Percentiles rank a stretch among this genome's conserved stretches.
phyloP scores from a whole-genome alignment of 1,140 invertebrate genomes.

The Pogonomyrmex barbatus region DNA sequence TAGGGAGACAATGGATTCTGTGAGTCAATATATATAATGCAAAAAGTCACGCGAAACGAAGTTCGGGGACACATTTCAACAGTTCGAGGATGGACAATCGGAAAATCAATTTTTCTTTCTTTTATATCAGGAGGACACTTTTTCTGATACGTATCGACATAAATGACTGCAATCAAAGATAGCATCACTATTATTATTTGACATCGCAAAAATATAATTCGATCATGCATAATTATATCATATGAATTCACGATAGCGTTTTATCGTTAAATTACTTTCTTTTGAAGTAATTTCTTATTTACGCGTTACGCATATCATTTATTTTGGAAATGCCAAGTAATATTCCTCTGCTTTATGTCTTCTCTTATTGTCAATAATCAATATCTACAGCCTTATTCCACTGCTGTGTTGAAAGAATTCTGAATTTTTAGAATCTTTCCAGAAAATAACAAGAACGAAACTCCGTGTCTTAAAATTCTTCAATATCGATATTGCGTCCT shows the following conservation, averaged over 20 bases:
- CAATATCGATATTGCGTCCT: conserved; percentile 13
- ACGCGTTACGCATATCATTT: background rate
- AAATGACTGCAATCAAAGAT: background rate
- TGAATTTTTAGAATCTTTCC: background rate
- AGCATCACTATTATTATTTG: conserved; percentile 7
- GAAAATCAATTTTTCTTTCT: conserved; percentile 24
- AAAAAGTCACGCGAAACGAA: conserved; percentile 30
- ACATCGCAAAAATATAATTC: background rate
- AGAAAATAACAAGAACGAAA: background rate
- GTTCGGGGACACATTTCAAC: background rate
- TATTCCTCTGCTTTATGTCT: background rate
- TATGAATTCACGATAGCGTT: background rate
- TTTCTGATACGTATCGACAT: background rate
- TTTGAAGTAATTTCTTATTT: conserved; percentile 1
- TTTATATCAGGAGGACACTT: background rate
- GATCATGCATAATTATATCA: background rate
- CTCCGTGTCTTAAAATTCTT: conserved; percentile 23
- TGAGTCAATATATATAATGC: conserved; percentile 18
- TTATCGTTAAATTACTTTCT: background rate
- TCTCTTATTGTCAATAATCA: conserved; percentile 12
- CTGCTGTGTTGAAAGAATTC: background rate
- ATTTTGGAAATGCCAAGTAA: background rate
- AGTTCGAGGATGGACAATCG: background rate
- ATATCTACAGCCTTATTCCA: background rate
- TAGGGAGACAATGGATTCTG: conserved; percentile 6